phyloP scores from a whole-genome alignment of 2,888 invertebrate species.

The Resseliella maxima region DNA sequence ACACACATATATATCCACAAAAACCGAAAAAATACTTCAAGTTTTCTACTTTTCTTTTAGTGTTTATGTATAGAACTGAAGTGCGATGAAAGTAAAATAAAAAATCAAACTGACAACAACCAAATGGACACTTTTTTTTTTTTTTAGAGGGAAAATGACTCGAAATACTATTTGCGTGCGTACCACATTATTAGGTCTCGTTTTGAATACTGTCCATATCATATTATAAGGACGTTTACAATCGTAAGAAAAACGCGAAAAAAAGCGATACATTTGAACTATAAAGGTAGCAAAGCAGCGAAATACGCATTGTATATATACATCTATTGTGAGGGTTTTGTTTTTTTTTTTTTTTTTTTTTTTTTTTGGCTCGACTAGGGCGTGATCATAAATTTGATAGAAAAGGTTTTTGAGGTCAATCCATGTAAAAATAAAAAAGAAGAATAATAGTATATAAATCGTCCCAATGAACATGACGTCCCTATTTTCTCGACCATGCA shows the following conservation, averaged over 20 bases:
- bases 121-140: not conserved
- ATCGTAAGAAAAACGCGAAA: constrained; percentile 50
- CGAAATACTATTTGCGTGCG: constrained; percentile 7
- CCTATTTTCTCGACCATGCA: not conserved
- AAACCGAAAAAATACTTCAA: too few relatives aligned
- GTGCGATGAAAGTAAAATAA: constrained; percentile 11
- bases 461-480: not conserved
- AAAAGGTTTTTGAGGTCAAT: constrained; percentile 31
- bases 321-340: too few relatives aligned
- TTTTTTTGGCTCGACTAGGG: constrained; percentile 13
- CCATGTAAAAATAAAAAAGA: not conserved
- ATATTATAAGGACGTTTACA: not conserved
- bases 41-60: too few relatives aligned
- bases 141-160: not conserved
- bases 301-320: constrained; percentile 23
- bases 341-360: not conserved
- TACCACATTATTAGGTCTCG: constrained; percentile 28
- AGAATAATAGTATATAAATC: not conserved
- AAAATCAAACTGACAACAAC: constrained; percentile 19
- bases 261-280: constrained; percentile 25
- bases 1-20: too few relatives aligned
- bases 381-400: constrained; percentile 41
- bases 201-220: constrained; percentile 39
- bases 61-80: not conserved
- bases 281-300: not conserved